Evolutionary conservation across 2,888 invertebrate species (phyloP).

Genomic region (Autographa gamma): DNA sequence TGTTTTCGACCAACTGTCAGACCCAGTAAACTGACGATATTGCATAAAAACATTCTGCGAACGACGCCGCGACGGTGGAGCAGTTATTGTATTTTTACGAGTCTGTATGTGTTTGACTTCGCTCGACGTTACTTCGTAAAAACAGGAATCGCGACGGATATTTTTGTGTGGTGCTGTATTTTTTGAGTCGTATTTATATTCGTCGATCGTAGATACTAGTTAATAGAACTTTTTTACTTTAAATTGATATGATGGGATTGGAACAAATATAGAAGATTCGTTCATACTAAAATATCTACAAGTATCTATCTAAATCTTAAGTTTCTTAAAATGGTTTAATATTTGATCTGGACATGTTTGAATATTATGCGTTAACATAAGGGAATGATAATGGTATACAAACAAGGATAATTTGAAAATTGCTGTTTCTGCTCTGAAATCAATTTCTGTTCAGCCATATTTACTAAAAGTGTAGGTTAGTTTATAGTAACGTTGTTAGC

Average conservation of each 20-base stretch:
- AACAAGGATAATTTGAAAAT: too few relatives aligned
- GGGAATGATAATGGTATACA: too few relatives aligned
- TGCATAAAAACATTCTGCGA: constrained; percentile 14
- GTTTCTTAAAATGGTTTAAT: too few relatives aligned
- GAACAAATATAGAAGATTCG: too few relatives aligned
- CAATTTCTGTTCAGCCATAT: neutral
- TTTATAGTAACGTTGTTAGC: neutral
- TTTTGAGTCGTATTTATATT: neutral
- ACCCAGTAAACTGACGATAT: constrained; percentile 13
- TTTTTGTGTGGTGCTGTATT: constrained; percentile 12
- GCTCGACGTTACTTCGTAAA: constrained; percentile 3
- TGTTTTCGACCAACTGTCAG: constrained; percentile 16
- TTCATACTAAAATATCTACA: too few relatives aligned
- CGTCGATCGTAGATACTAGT: too few relatives aligned
- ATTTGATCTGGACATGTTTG: too few relatives aligned
- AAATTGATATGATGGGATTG: too few relatives aligned
- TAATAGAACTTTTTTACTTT: too few relatives aligned
- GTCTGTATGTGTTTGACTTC: constrained; percentile 1
- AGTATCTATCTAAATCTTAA: too few relatives aligned
- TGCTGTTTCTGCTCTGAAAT: too few relatives aligned
- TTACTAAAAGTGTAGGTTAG: neutral
- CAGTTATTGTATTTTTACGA: constrained; percentile 29
- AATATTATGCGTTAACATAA: too few relatives aligned
- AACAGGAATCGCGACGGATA: constrained; percentile 8
- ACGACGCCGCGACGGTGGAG: constrained; percentile 8